phyloP scores from a whole-genome alignment of 2,797 vertebrate species.

The Micropoecilia bifurca region DNA sequence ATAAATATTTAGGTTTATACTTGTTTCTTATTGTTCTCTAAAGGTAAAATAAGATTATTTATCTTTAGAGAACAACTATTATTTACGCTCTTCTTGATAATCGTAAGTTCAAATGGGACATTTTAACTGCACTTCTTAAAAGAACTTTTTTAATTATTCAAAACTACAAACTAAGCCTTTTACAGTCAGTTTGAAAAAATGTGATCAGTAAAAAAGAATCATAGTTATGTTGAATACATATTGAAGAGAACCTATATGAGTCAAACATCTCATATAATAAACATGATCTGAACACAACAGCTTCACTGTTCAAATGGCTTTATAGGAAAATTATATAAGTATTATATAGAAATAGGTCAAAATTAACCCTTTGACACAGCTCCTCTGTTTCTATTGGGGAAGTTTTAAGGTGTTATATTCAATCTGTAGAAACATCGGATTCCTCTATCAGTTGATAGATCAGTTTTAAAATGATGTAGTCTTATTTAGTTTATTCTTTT shows the following conservation, averaged over 20 bases:
- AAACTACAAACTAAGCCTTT: neutral
- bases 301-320: neutral
- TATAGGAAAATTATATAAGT: neutral
- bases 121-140: neutral
- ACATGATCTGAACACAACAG: neutral
- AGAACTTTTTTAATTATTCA: neutral
- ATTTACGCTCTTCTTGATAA: neutral
- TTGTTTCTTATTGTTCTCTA: neutral
- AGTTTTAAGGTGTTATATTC: neutral
- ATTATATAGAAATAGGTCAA: neutral
- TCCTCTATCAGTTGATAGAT: neutral
- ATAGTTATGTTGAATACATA: neutral
- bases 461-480: neutral
- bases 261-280: neutral
- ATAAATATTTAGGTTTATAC: neutral
- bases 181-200: neutral
- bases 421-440: neutral
- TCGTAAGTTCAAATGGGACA: neutral
- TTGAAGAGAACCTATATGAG: neutral
- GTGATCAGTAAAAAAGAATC: neutral
- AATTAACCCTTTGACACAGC: neutral
- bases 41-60: neutral
- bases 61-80: neutral
- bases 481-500: neutral
- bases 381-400: neutral